phyloP scores from a whole-genome alignment of 1,140 invertebrate genomes.

The Aphelinus atriplicis region DNA sequence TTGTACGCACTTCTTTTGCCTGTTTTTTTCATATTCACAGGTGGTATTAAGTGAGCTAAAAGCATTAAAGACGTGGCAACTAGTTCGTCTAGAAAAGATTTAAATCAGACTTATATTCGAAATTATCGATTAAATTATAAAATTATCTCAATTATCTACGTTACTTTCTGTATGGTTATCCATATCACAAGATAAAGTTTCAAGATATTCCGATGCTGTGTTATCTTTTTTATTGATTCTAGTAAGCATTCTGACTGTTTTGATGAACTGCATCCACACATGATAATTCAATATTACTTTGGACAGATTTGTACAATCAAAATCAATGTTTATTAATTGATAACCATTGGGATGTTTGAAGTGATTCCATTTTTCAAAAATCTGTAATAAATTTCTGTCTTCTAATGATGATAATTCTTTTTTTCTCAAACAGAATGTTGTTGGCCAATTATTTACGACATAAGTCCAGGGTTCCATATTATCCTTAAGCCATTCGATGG shows the following conservation, averaged over 20 bases:
- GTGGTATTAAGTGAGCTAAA: not conserved
- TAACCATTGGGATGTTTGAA: not conserved
- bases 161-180: not conserved
- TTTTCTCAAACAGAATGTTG: not conserved
- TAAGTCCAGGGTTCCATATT: too few species aligned
- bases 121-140: not conserved
- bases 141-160: not conserved
- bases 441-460: not conserved
- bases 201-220: not conserved
- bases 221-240: not conserved
- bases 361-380: not conserved
- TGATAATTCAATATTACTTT: not conserved
- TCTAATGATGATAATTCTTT: not conserved
- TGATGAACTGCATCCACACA: not conserved
- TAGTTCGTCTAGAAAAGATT: not conserved
- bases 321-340: conserved; percentile 3
- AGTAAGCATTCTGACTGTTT: not conserved
- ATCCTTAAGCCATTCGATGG: not conserved
- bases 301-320: not conserved
- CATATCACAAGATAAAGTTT: not conserved
- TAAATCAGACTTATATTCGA: not conserved
- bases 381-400: not conserved
- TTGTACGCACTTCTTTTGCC: too few species aligned
- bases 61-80: not conserved
- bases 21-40: not conserved